phyloP scores from a whole-genome alignment of 1,140 invertebrate genomes.

The Acromyrmex echinatior region DNA sequence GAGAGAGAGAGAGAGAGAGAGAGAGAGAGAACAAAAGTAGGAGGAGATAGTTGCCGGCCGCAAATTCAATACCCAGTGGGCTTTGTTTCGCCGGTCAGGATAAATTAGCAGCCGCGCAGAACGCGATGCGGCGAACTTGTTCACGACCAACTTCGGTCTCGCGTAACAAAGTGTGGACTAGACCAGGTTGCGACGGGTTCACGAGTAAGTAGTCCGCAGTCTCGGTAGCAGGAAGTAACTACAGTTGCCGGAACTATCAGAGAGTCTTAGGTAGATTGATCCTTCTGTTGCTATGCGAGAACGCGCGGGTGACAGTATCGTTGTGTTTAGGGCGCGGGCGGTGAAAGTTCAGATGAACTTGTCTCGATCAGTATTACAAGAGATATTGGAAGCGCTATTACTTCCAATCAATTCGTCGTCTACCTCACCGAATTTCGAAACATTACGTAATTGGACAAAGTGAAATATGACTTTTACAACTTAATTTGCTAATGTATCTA shows the following conservation, averaged over 20 bases:
- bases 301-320: constrained; percentile 32
- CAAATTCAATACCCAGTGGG: constrained; percentile 47
- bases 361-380: constrained; percentile 7
- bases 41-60: not conserved
- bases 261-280: constrained; percentile 40
- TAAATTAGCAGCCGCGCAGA: constrained; percentile 58
- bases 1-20: not conserved
- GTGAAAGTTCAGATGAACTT: constrained; percentile 24
- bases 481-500: not conserved
- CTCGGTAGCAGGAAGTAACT: constrained; percentile 32
- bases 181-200: constrained; percentile 30
- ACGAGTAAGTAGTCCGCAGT: constrained; percentile 37
- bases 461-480: not conserved
- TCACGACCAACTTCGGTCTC: constrained; percentile 46
- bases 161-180: constrained; percentile 56
- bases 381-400: not conserved
- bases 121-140: constrained; percentile 37
- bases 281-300: constrained; percentile 17
- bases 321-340: constrained; percentile 16
- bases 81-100: constrained; percentile 49
- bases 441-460: not conserved
- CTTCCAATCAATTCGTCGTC: not conserved
- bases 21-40: too few species aligned
- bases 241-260: constrained; percentile 49
- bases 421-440: not conserved